These are phyloP conservation scores for Scaptomyza tumidula DNA, from an alignment of 2,888 invertebrate genomes.

Conservation along the genomic window DNA sequence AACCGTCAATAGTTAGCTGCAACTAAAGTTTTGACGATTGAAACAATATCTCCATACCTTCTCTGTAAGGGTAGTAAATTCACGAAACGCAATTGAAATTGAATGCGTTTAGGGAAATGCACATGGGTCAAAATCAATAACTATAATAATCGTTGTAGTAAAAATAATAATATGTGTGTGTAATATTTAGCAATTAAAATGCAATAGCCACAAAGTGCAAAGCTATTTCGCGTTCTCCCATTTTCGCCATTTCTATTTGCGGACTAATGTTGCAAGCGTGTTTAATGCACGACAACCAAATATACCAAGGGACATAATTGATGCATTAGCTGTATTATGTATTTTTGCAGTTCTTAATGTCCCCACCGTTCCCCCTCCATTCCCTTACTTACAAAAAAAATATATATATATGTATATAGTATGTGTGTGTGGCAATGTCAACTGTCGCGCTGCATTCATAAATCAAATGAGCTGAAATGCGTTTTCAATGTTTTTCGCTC, in stretches of 20 bases:
- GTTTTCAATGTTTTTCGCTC: conserved; percentile 71
- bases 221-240: conserved; percentile 25
- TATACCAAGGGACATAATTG: conserved; percentile 66
- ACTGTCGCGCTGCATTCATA: conserved; percentile 70
- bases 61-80: not conserved
- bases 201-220: conserved; percentile 55
- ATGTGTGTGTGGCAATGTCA: conserved; percentile 46
- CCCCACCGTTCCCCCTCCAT: not conserved
- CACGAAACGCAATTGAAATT: conserved; percentile 30
- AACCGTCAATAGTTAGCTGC: no score
- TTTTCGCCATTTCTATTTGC: conserved; percentile 17
- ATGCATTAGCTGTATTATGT: conserved; percentile 70
- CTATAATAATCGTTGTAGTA: conserved; percentile 40
- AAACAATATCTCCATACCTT: not conserved
- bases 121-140: conserved; percentile 53
- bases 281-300: conserved; percentile 48
- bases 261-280: conserved; percentile 35
- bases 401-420: not conserved
- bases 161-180: conserved; percentile 39
- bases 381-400: not conserved
- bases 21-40: no score
- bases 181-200: conserved; percentile 66
- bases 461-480: conserved; percentile 76
- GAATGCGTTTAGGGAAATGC: conserved; percentile 54
- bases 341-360: conserved; percentile 29